Evolutionary conservation across 2,888 invertebrate genomes (phyloP).

Genomic region (Scaptomyza reducta): DNA sequence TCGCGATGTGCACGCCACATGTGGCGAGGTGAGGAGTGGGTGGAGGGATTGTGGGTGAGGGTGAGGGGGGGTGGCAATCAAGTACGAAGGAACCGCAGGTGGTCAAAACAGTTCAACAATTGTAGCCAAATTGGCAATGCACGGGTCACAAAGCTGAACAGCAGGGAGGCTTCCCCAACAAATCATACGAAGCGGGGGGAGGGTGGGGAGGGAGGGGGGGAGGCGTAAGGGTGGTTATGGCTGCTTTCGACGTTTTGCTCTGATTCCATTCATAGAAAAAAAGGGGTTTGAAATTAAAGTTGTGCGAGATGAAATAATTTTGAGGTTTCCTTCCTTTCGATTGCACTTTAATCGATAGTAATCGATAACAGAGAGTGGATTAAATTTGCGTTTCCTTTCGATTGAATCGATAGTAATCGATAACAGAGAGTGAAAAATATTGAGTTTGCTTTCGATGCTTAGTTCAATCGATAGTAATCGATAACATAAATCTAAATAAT

Average conservation of each 20-base stretch:
- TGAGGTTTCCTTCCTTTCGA: neutral
- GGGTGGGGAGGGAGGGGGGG: neutral
- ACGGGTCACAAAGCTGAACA: constrained; percentile 48
- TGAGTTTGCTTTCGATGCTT: too few relatives aligned
- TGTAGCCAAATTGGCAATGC: constrained; percentile 53
- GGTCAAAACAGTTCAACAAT: constrained; percentile 21
- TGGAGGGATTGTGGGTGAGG: neutral
- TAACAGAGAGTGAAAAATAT: too few relatives aligned
- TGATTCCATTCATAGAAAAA: neutral
- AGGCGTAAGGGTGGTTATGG: neutral
- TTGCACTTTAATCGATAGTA: too few relatives aligned
- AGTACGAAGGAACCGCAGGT: constrained; percentile 34
- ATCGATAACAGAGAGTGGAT: too few relatives aligned
- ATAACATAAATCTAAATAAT: too few relatives aligned
- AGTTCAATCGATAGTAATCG: too few relatives aligned
- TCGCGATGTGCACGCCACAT: constrained; percentile 24
- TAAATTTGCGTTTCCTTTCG: too few relatives aligned
- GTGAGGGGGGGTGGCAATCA: constrained; percentile 31
- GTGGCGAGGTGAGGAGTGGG: neutral
- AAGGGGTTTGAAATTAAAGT: neutral
- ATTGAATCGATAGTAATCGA: too few relatives aligned
- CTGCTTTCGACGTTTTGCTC: neutral
- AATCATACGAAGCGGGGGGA: neutral
- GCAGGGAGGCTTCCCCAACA: constrained; percentile 7
- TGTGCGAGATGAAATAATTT: neutral